Evolutionary conservation across 2,888 invertebrate genomes (phyloP).

Genomic region (Gari tellinella): DNA sequence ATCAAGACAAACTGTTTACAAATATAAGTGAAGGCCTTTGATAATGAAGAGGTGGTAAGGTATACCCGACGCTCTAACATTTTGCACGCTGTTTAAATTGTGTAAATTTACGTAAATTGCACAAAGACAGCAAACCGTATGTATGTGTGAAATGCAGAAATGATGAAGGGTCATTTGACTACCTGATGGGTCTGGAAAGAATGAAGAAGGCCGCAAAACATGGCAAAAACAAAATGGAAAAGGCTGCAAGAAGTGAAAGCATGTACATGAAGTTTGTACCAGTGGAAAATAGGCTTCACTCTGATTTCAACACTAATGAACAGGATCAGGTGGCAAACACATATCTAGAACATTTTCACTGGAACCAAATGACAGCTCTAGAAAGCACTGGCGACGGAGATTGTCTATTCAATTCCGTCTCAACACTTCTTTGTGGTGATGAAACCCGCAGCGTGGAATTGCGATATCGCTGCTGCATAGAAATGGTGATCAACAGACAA

Average conservation of each 20-base stretch:
- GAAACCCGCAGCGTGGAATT: conserved; percentile 27
- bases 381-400: conserved; percentile 21
- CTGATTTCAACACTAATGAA: conserved; percentile 15
- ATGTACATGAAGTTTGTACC: conserved; percentile 6
- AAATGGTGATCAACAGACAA: conserved; percentile 19
- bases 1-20: no score
- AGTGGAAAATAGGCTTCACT: not conserved
- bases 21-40: no score
- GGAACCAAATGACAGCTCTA: conserved; percentile 1
- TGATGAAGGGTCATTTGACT: no score
- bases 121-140: no score
- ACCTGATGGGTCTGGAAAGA: no score
- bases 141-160: no score
- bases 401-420: conserved; percentile 33
- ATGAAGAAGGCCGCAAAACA: no score
- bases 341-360: conserved; percentile 18
- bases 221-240: not conserved
- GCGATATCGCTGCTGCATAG: conserved; percentile 24
- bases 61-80: no score
- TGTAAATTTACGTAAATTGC: no score
- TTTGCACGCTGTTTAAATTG: no score
- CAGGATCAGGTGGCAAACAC: conserved; percentile 26
- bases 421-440: conserved; percentile 21
- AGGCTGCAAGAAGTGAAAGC: conserved; percentile 5
- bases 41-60: no score